These are phyloP conservation scores for Porites cylindrica DNA, from an alignment of 92 coral and sea anemone species.

Conservation along the genomic window DNA sequence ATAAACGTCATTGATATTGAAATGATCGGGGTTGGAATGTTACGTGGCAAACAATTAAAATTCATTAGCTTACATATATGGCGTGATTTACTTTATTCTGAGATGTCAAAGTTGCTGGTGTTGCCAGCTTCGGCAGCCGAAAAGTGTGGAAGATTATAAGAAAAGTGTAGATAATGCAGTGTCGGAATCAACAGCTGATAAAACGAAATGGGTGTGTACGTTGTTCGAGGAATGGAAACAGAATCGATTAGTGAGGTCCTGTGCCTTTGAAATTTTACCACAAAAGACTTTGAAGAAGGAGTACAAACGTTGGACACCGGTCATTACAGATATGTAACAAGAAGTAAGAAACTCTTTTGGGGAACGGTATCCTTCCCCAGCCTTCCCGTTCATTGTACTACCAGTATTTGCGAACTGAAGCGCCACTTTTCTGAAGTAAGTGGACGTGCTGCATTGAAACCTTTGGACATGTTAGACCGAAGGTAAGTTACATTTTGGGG, in stretches of 20 bases:
- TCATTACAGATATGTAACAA: conserved; percentile 28
- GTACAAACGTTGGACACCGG: conserved; percentile 34
- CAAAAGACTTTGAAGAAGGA: conserved; percentile 20
- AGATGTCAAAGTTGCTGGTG: conserved; percentile 11
- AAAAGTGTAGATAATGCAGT: too few species aligned
- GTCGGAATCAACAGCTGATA: too few species aligned
- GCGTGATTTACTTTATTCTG: neutral
- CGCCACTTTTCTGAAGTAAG: conserved; percentile 18
- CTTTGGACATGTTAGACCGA: neutral
- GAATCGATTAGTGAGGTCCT: too few species aligned
- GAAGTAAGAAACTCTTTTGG: conserved; percentile 33
- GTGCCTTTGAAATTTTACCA: conserved; percentile 20
- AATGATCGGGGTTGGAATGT: too few species aligned
- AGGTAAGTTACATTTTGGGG: neutral
- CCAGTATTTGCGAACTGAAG: conserved; percentile 21
- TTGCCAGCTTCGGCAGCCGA: neutral
- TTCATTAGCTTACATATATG: too few species aligned
- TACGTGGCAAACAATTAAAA: too few species aligned
- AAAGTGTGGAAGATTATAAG: too few species aligned
- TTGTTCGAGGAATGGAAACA: too few species aligned
- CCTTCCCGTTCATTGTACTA: conserved; percentile 26
- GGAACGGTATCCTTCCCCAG: conserved; percentile 3
- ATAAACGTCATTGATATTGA: too few species aligned
- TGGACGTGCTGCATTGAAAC: conserved; percentile 6
- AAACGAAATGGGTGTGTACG: neutral